Base-by-base conservation (phyloP, 1,140 invertebrate genomes). In the Chymomyza costata region DNA sequence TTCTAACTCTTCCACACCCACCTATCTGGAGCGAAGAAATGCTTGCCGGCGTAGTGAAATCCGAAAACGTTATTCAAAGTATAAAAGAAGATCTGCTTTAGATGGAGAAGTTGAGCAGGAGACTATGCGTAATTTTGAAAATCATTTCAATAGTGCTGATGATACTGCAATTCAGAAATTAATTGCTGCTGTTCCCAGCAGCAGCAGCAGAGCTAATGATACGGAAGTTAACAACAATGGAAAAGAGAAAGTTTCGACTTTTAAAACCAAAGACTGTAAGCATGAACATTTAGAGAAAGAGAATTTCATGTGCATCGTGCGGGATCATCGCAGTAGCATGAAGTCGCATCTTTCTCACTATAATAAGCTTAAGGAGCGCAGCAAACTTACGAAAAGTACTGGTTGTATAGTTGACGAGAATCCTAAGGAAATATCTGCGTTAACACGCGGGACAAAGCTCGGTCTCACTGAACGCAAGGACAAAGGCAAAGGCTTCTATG, bases 1-100 rank as follows among this genome's bases (percentile, higher is more conserved):
- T 32, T 80, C 82, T 17, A 68, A 65, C 41, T 78, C 76, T 35
- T 94, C 95, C 1, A 94, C 95, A 0, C 95, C 95, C 1, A 94
- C 96, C 60, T 97, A 97, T 85, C 86, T 97, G 34, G 95, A 97
- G 82, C 92, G 93, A 89, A 93, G 84, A 19, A 85, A 86, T 44
- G 73, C 83, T 2, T 85, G 81, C 39, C 64, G 84, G 1, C 68
- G 84, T 30, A 86, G 84, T 34, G 84, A 86, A 51, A 83, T 86
- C 2, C 76, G 84, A 2, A 84, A 87, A 91, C 57, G 92, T 90
- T 80, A 80, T 30, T 69, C 89, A 88, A 81, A 92, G 92, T 56
- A 88, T 91, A 83, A 83, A 39, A 65, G 83, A 8, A 86, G 85
- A 55, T 82, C 81, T 3, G 65, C 71, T 1, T 34, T 65, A 14